Percentiles rank a stretch among this genome's conserved stretches.
These are phyloP conservation scores for Chascanopsetta lugubris DNA, from an alignment of 2,113 vertebrate species.

Conservation along the genomic window DNA sequence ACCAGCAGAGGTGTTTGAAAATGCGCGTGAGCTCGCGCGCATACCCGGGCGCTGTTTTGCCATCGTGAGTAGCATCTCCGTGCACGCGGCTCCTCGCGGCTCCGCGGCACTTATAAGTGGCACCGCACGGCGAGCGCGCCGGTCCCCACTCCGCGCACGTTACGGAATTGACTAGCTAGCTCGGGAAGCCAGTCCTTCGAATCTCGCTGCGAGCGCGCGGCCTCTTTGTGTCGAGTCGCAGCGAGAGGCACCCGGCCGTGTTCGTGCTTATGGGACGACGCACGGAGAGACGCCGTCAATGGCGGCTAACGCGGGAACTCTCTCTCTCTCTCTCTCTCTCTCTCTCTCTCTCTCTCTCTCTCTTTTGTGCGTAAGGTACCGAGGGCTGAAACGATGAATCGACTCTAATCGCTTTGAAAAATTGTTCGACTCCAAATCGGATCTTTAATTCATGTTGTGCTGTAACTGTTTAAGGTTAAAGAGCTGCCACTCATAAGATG, in stretches of 20 bases:
- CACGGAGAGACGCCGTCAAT: slow-evolving; percentile 40
- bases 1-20: slow-evolving; percentile 46
- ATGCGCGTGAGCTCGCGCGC: slow-evolving; percentile 38
- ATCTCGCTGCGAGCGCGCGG: slow-evolving; percentile 40
- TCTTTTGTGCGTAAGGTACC: no score
- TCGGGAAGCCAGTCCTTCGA: slow-evolving; percentile 48
- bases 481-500: no score
- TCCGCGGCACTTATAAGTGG: slow-evolving; percentile 47
- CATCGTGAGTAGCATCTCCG: slow-evolving; percentile 45
- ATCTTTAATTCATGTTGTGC: no score
- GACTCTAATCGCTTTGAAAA: no score
- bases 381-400: no score
- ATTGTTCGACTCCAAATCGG: no score
- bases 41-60: slow-evolving; percentile 45
- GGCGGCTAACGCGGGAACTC: slow-evolving; percentile 44
- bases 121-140: slow-evolving; percentile 31
- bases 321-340: not conserved
- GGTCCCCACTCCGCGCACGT: slow-evolving; percentile 60
- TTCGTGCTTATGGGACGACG: slow-evolving; percentile 29
- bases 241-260: slow-evolving; percentile 35
- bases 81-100: slow-evolving; percentile 43
- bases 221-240: slow-evolving; percentile 46
- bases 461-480: no score
- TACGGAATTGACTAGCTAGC: slow-evolving; percentile 61
- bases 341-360: not conserved